Evolutionary conservation across 2,888 invertebrate genomes (phyloP), one percentile per base, ranked within the genome.

Genomic region (Sicus ferrugineus): DNA sequence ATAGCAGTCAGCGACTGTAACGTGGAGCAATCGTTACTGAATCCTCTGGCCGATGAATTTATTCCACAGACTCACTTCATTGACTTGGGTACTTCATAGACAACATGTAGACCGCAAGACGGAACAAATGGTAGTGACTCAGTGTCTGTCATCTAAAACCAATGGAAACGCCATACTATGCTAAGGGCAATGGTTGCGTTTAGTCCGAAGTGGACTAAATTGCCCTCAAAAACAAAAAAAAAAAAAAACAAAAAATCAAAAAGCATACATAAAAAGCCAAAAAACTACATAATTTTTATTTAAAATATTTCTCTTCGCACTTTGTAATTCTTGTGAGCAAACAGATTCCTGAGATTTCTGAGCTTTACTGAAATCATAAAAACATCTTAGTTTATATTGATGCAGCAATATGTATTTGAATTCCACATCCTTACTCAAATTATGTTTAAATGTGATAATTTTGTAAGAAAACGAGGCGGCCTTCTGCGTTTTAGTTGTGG

Each of bases 1-100:
- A 76, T 85, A 69, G 81, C 80, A 50, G 81, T 83, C 63, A 79
- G 80, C 71, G 78, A 82, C 67, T 80, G 81, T 73, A 81, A 83
- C 77, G 79, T 83, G 65, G 88, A 90, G 2, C 88, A 92, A 83
- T 93, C 93, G 66, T 91, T 91, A 50, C 86, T 95, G 70, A 95
- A 95, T 87, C 94, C 94, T 0, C 88, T 94, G 75, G 95, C 95
- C 0, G 93, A 92, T 0, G 94, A 95, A 86, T 95, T 95, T 79
- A 90, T 95, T 69, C 95, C 95, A 75, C 82, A 77, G 70, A 77
- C 78, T 75, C 82, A 79, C 69, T 65, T 83, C 67, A 75, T 84
- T 62, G 83, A 82, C 67, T 76, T 81, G 66, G 78, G 78, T 54
- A 77, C 80, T 73, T 83, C 84, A 69, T 83, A 83, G 82, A 73